Base-by-base conservation (phyloP, 2,888 invertebrate species). In the Cerastis rubricosa region DNA sequence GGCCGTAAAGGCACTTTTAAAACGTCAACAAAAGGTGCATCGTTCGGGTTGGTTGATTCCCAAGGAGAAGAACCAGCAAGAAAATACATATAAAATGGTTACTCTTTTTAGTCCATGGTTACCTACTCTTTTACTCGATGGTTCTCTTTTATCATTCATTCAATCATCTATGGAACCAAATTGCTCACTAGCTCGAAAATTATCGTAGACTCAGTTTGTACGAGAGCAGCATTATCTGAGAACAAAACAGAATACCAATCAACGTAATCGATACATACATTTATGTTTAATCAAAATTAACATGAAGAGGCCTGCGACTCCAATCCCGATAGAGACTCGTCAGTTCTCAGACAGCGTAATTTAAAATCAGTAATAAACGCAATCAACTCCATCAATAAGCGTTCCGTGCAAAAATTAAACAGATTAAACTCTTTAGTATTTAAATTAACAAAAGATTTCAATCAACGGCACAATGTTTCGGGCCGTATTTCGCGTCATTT, bases 391-490 rank as follows among this genome's bases (percentile, higher is more conserved):
- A 75, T 81, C 76, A 85, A 80, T 80, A 65, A 85, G 78, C 71
- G 61, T 71, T 65, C 70, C 59, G 54, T 67, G 22, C 69, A 59
- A 77, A 81, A 79, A 80, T 78, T 80, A 78, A 77, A 74, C 77
- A 80, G 75, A 84, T 87, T 84, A 85, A 83, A 74, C 76, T 67
- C 71, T 83, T 78, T 73, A 78, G 85, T 85, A 76, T 86, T 83
- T 81, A 83, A 75, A 78, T 88, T 87, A 74, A 89, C 89, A 87
- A 87, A 90, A 87, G 89, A 88, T 88, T 90, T 90, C 89, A 90
- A 89, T 90, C 87, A 88, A 79, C 75, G 81, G 78, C 76, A 87
- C 83, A 86, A 72, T 82, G 86, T 87, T 86, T 85, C 76, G 72
- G 71, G 71, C n/a, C 72, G 78, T 87, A 88, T 88, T 89, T 88